Evolutionary conservation across 2,888 invertebrate species (phyloP).

Genomic region (Seira musarum): DNA sequence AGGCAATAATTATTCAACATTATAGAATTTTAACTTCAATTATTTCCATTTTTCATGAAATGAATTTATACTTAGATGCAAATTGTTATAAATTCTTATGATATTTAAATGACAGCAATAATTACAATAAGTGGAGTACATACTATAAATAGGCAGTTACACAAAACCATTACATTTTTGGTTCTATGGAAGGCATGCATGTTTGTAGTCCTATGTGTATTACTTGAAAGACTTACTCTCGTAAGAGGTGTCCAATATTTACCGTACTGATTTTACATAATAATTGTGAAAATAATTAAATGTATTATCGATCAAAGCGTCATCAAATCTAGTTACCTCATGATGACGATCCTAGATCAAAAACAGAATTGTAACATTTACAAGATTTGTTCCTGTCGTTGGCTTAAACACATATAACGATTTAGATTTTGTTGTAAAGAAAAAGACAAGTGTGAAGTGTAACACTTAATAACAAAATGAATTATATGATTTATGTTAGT

Average conservation of each 20-base stretch:
- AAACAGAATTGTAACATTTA: constrained; percentile 51
- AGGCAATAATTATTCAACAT: constrained; percentile 31
- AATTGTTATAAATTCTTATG: background rate
- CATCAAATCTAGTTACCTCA: constrained; percentile 45
- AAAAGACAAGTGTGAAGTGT: too few relatives aligned
- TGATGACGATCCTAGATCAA: background rate
- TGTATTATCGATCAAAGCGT: too few relatives aligned
- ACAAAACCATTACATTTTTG: constrained; percentile 11
- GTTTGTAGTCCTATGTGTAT: constrained; percentile 49
- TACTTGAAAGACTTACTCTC: constrained; percentile 57
- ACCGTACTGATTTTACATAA: constrained; percentile 56
- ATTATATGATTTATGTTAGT: too few relatives aligned
- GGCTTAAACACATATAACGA: constrained; percentile 21
- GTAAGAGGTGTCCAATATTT: constrained; percentile 58
- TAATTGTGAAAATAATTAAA: background rate
- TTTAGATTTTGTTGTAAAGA: too few relatives aligned
- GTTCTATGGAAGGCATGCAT: too few relatives aligned
- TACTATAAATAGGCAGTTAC: background rate
- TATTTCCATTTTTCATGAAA: constrained; percentile 26
- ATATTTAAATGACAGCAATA: background rate
- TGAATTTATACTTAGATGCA: constrained; percentile 14
- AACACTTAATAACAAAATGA: too few relatives aligned
- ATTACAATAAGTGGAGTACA: constrained; percentile 3
- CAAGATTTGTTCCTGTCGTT: constrained; percentile 57
- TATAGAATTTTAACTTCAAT: too few relatives aligned